Conservation (phyloP, 2,797 vertebrate species). For the Fistularia tabacaria region DNA sequence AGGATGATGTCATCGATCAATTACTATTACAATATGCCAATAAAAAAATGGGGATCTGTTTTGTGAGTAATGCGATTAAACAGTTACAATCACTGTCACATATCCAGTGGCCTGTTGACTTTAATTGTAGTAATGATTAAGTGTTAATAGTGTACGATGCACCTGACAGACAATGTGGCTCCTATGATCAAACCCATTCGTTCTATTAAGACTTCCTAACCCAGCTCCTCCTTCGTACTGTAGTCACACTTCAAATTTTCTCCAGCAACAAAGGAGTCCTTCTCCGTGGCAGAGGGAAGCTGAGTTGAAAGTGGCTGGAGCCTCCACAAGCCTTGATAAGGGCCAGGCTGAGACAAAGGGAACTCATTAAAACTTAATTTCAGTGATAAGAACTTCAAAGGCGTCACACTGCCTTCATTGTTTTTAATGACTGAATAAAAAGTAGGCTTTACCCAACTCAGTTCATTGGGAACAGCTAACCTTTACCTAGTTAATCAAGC, state of each 20-base stretch:
- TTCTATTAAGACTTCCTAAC: constrained; percentile 60
- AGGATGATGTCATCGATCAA: too few species aligned
- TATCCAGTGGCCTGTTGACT: too few species aligned
- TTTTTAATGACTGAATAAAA: too few species aligned
- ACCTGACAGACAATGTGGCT: too few species aligned
- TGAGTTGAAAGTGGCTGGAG: constrained; percentile 91
- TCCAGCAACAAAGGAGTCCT: constrained; percentile 94
- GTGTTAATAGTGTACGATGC: background rate
- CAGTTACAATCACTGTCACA: too few species aligned
- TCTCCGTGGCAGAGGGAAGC: constrained; percentile 94
- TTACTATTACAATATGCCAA: too few species aligned
- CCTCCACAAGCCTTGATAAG: constrained; percentile 92
- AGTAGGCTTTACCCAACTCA: too few species aligned
- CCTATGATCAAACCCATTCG: too few species aligned
- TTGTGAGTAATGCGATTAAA: too few species aligned
- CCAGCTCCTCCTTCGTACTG: constrained; percentile 90
- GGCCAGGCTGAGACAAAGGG: constrained; percentile 77
- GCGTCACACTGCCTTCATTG: background rate
- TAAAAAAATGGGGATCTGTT: too few species aligned
- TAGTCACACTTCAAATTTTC: constrained; percentile 98
- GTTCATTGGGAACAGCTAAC: too few species aligned
- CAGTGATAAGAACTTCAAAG: background rate
- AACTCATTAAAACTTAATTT: background rate
- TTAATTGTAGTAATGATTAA: background rate
- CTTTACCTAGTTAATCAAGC: too few species aligned